Conservation (phyloP, 2,797 vertebrate species). For the Pseudomugil tenellus region DNA sequence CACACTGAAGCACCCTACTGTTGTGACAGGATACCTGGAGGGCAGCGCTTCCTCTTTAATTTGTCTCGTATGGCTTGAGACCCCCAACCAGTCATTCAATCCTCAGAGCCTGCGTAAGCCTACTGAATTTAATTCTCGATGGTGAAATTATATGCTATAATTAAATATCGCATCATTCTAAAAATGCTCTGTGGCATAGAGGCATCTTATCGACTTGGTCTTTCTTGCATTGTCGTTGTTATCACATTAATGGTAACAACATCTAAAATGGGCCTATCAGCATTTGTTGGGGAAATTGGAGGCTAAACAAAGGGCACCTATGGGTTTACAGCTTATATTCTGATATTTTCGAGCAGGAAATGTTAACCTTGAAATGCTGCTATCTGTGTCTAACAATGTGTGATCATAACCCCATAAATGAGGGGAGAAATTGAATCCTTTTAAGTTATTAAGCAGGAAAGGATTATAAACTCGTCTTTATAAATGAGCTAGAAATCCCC, state of each 20-base stretch:
- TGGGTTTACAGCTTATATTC: slow-evolving; percentile 71
- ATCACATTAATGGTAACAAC: slow-evolving; percentile 73
- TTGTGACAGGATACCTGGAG: slow-evolving; percentile 80
- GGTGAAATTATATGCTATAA: slow-evolving; percentile 73
- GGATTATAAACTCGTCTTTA: slow-evolving; percentile 85
- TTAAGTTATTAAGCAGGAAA: slow-evolving; percentile 85
- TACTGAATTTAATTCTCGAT: slow-evolving; percentile 73
- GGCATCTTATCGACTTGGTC: slow-evolving; percentile 67
- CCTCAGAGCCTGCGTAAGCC: slow-evolving; percentile 65
- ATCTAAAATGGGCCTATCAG: slow-evolving; percentile 67
- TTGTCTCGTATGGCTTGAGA: slow-evolving; percentile 78
- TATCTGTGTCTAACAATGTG: slow-evolving; percentile 77
- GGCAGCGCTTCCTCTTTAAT: slow-evolving; percentile 80
- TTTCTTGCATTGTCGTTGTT: slow-evolving; percentile 57
- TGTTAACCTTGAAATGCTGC: slow-evolving; percentile 80
- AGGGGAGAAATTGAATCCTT: slow-evolving; percentile 82
- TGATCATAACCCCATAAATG: slow-evolving; percentile 80
- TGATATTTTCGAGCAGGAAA: slow-evolving; percentile 72
- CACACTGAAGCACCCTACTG: slow-evolving; percentile 68
- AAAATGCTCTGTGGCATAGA: slow-evolving; percentile 53
- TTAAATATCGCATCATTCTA: slow-evolving; percentile 72
- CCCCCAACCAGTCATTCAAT: slow-evolving; percentile 72
- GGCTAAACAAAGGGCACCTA: slow-evolving; percentile 73
- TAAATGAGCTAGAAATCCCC: slow-evolving; percentile 84
- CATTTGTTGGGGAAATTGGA: slow-evolving; percentile 44